These are phyloP conservation scores for Lepisosteus oculatus DNA, from an alignment of 2,113 vertebrate genomes.

Conservation along the genomic window DNA sequence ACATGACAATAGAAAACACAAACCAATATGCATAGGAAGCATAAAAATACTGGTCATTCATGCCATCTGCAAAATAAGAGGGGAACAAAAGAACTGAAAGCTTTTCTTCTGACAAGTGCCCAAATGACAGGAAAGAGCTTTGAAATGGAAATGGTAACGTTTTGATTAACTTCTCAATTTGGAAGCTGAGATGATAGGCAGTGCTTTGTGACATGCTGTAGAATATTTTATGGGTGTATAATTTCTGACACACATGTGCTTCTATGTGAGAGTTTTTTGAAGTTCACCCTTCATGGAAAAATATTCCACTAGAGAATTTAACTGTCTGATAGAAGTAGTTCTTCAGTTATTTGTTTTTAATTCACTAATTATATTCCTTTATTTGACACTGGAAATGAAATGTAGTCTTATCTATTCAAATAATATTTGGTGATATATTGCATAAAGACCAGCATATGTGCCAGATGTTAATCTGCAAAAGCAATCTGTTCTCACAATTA, in stretches of 20 bases:
- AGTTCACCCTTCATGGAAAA: no score
- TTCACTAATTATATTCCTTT: no score
- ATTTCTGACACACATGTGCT: neutral
- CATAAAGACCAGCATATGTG: no score
- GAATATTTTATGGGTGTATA: neutral
- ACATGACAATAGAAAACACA: neutral
- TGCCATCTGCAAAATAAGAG: neutral
- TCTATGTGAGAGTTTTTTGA: no score
- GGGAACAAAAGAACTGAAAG: neutral
- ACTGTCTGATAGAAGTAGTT: no score
- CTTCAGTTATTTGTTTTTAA: no score
- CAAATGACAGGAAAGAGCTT: slow-evolving; percentile 2
- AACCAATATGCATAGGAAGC: neutral
- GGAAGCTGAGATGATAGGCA: neutral
- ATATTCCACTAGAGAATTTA: no score
- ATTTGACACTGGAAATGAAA: no score
- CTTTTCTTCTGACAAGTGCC: neutral
- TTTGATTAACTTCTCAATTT: slow-evolving; percentile 1
- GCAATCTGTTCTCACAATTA: no score
- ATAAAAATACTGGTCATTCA: slow-evolving; percentile 1
- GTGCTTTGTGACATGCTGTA: neutral
- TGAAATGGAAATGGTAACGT: slow-evolving; percentile 6
- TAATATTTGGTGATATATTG: no score
- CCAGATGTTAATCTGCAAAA: no score
- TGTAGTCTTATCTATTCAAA: no score